Base-by-base conservation (phyloP, 2,797 vertebrate species). In the Rhinella marina region DNA sequence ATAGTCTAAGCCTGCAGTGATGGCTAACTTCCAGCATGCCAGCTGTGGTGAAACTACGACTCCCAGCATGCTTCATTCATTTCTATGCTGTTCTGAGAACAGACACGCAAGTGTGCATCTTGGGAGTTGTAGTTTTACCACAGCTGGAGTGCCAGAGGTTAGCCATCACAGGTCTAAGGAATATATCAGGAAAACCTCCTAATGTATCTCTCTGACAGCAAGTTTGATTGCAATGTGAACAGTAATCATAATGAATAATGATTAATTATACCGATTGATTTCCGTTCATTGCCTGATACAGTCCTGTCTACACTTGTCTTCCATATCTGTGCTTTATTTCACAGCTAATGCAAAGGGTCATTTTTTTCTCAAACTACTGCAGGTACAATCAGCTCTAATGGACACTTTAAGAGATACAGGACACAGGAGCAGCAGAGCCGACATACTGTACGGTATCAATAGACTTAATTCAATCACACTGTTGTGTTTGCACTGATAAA, bases 401-500 rank as follows among this genome's bases (percentile, higher is more conserved):
- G 70, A 82, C 50, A 29, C 48, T n/a, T 32, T 25, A 41, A n/a
- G 23, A 48, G 81, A 83, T 25, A 66, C 29, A 11, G 27, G 41
- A 52, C 10, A 50, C 27, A 48, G 27, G 50, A 25, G 25, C 76
- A 68, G 62, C 56, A 32, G 27, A 23, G 56, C 82, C 32, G 21
- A 88, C 72, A 41, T 76, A 41, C 41, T 3, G 41, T 41, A 41
- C 41, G 41, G 41, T 41, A 77, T 84, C 61, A 68, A 84, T 70
- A 70, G 73, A 27, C 72, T 52, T 48, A 83, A 88, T 88, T 50
- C 62, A 70, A 41, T 82, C 59, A 64, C 23, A 87, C 86, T 66
- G 59, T 82, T 75, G 86, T 77, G 86, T 78, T 77, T 62, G 86
- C 27, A 70, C 54, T 79, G 86, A 88, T 79, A 78, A 56, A 84